Percentiles rank a stretch among this genome's conserved stretches.
phyloP scores from a whole-genome alignment of 2,113 vertebrate genomes.

The Peucedramus taeniatus region DNA sequence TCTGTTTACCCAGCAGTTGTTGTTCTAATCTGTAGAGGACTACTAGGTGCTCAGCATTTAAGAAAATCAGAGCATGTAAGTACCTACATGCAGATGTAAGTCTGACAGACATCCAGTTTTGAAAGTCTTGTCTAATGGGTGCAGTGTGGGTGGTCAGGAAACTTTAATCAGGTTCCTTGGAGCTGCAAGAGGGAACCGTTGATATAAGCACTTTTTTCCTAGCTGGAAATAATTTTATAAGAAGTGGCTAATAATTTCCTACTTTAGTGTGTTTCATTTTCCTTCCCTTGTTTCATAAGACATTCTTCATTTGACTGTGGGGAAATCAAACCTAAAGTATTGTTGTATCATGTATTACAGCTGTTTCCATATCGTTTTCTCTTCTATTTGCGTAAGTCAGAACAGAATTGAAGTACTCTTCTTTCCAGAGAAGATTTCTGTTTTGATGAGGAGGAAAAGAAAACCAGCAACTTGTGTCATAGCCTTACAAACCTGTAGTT shows the following conservation, averaged over 20 bases:
- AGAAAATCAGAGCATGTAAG: neutral
- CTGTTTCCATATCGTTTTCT: neutral
- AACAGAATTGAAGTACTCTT: neutral
- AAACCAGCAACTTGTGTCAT: neutral
- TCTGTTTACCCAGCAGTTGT: neutral
- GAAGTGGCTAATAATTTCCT: neutral
- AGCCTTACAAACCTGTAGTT: neutral
- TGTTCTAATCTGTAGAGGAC: neutral
- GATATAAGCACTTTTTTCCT: neutral
- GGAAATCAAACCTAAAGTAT: neutral
- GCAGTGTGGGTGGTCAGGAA: neutral
- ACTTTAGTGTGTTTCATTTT: neutral
- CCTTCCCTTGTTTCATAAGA: neutral
- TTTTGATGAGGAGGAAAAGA: neutral
- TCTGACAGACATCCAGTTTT: neutral
- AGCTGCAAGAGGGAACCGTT: fast-evolving
- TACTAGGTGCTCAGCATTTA: neutral
- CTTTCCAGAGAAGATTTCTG: neutral
- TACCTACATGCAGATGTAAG: neutral
- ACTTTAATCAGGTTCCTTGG: neutral
- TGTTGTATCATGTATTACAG: neutral
- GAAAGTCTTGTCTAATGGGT: neutral
- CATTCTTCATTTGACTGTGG: neutral
- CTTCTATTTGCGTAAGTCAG: neutral
- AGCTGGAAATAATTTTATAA: neutral